phyloP scores from a whole-genome alignment of 2,113 vertebrate genomes.

The Megaptera novaeangliae region DNA sequence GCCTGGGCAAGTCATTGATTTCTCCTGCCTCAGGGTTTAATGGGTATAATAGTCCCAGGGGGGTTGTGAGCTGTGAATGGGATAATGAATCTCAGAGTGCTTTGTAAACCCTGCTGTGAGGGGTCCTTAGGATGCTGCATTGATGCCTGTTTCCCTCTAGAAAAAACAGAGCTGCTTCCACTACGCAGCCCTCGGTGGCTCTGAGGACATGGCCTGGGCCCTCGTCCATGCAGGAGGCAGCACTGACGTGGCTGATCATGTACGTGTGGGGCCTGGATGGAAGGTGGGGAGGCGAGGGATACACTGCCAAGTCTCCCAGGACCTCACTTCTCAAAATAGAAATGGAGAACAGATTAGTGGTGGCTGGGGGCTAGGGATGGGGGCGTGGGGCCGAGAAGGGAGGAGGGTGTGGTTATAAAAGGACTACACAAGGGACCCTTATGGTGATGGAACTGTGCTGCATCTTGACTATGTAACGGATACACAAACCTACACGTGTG shows the following conservation, averaged over 20 bases:
- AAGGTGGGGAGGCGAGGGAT: background rate
- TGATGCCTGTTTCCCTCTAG: slow-evolving; percentile 70
- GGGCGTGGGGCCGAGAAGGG: background rate
- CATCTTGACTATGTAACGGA: background rate
- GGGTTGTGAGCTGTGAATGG: background rate
- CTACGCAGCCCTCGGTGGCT: slow-evolving; percentile 82
- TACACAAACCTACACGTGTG: background rate
- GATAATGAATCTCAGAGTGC: background rate
- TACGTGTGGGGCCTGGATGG: slow-evolving; percentile 73
- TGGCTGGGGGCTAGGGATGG: background rate
- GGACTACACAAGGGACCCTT: background rate
- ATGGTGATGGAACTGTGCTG: background rate
- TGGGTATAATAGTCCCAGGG: background rate
- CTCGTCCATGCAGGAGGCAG: slow-evolving; percentile 84
- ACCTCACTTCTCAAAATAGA: background rate
- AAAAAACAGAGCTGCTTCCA: slow-evolving; percentile 89
- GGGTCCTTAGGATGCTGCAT: background rate
- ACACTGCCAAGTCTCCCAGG: background rate
- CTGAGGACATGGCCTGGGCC: slow-evolving; percentile 76
- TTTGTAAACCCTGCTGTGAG: background rate
- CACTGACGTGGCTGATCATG: slow-evolving; percentile 81
- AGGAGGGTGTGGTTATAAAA: background rate
- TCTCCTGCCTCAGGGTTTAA: background rate
- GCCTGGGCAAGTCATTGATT: background rate
- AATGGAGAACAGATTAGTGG: background rate